Percentiles rank a stretch among this genome's conserved stretches.
phyloP scores from a whole-genome alignment of 2,888 invertebrate species.

The Cyrtodaria siliqua region DNA sequence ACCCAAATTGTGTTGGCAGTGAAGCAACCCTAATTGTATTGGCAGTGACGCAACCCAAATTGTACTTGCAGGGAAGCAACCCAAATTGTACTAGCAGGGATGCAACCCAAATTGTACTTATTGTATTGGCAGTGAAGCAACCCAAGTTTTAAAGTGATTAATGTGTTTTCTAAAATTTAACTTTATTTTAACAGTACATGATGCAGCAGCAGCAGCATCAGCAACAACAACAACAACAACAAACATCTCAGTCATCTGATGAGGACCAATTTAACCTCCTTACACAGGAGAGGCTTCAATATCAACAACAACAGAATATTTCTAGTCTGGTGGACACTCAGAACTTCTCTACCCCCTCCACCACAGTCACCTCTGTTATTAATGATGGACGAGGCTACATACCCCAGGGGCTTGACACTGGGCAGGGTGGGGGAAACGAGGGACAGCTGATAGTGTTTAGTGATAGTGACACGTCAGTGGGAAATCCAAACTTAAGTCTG shows the following conservation, averaged over 20 bases:
- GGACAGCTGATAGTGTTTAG: constrained; percentile 55
- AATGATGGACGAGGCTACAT: not conserved
- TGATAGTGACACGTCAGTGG: constrained; percentile 51
- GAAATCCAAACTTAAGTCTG: constrained; percentile 30
- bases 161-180: not conserved
- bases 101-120: too few relatives aligned
- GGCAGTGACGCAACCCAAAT: too few relatives aligned
- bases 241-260: constrained; percentile 43
- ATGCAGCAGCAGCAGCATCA: constrained; percentile 47
- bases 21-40: too few relatives aligned
- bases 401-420: not conserved
- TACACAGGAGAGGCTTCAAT: constrained; percentile 46
- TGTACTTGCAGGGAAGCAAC: too few relatives aligned
- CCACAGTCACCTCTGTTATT: constrained; percentile 29
- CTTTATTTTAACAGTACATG: constrained; percentile 17
- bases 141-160: too few relatives aligned
- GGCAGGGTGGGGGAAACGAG: constrained; percentile 10
- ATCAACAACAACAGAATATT: constrained; percentile 10
- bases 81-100: too few relatives aligned
- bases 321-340: constrained; percentile 8
- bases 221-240: constrained; percentile 53
- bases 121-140: too few relatives aligned
- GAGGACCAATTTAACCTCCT: constrained; percentile 46
- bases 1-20: too few relatives aligned
- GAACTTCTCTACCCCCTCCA: not conserved